These are phyloP conservation scores for Lamellibrachia columna DNA, from an alignment of 2,888 invertebrate species.

Conservation along the genomic window DNA sequence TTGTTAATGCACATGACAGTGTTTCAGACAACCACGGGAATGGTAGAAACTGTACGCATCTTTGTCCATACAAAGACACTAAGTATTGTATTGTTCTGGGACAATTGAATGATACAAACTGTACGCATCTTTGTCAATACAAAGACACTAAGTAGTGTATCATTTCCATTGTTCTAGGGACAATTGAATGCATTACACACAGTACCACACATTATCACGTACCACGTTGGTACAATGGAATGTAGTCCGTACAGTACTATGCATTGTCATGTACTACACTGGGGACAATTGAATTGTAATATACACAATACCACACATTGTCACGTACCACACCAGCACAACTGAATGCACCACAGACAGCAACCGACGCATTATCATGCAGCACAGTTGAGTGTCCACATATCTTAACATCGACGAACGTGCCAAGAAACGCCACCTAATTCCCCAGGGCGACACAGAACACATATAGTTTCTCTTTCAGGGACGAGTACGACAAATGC, in stretches of 20 bases:
- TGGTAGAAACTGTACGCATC: background rate
- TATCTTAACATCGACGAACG: background rate
- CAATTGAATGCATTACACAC: too few species aligned
- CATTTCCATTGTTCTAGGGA: too few species aligned
- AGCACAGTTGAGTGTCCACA: background rate
- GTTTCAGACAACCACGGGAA: background rate
- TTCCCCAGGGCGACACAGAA: background rate
- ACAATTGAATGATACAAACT: background rate
- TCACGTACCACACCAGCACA: too few species aligned
- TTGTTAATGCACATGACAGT: background rate
- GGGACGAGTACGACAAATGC: too few species aligned
- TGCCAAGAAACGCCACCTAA: background rate
- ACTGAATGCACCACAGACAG: too few species aligned
- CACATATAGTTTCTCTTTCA: background rate
- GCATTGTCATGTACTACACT: background rate
- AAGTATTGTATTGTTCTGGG: background rate
- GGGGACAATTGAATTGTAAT: background rate
- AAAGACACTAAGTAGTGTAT: too few species aligned
- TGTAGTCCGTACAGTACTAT: background rate
- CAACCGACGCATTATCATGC: background rate
- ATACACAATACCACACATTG: background rate
- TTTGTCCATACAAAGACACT: background rate
- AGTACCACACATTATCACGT: too few species aligned
- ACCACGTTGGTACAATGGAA: too few species aligned
- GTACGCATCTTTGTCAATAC: too few species aligned